These are phyloP conservation scores for Conopomorpha cramerella DNA, from an alignment of 1,140 invertebrate species.

Conservation along the genomic window DNA sequence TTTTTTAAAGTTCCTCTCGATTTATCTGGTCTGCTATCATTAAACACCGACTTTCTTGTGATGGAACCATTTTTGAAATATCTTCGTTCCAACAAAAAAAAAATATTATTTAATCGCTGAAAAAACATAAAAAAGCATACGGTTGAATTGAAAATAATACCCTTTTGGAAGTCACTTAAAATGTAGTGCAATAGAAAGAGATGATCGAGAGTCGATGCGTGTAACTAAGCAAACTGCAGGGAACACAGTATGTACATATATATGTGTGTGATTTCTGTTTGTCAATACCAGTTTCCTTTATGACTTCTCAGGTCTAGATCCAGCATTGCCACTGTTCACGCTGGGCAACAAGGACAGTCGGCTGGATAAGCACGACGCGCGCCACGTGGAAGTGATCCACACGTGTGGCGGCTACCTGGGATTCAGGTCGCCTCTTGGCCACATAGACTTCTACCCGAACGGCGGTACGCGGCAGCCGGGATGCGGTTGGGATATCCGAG, in stretches of 20 bases:
- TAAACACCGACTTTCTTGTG: too few relatives aligned
- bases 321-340: constrained; percentile 61
- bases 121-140: too few relatives aligned
- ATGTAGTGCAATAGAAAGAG: too few relatives aligned
- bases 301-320: constrained; percentile 55
- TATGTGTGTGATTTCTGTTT: too few relatives aligned
- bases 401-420: constrained; percentile 70
- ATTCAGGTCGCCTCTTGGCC: constrained; percentile 64
- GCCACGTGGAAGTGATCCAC: constrained; percentile 76
- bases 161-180: too few relatives aligned
- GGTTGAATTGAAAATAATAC: too few relatives aligned
- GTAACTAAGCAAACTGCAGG: not conserved
- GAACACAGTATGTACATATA: too few relatives aligned
- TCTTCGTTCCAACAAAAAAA: too few relatives aligned
- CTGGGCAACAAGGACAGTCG: constrained; percentile 54
- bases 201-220: not conserved
- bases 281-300: not conserved
- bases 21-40: too few relatives aligned
- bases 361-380: constrained; percentile 68
- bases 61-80: too few relatives aligned
- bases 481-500: constrained; percentile 61
- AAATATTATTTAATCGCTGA: too few relatives aligned
- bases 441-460: constrained; percentile 76
- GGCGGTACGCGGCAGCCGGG: constrained; percentile 70
- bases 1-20: too few relatives aligned